A percentile compares a stretch with the other conserved stretches of the same genome.
Evolutionary conservation across 2,888 invertebrate genomes (phyloP).

Genomic region (Parnassius smintheus): DNA sequence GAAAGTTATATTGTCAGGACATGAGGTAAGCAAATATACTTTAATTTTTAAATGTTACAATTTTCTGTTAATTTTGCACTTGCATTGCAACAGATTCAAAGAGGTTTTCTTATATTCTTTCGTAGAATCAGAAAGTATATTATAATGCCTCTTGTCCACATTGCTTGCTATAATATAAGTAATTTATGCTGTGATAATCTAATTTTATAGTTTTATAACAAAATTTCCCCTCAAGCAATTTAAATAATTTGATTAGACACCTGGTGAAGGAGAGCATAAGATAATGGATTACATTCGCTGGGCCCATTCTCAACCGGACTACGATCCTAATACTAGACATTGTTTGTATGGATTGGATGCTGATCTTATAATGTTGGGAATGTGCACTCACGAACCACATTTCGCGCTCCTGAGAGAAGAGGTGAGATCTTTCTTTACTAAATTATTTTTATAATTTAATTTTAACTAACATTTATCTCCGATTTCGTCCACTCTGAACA

Average conservation of each 20-base stretch:
- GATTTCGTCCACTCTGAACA: no score
- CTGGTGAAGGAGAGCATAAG: conserved; percentile 99
- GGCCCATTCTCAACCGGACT: conserved; percentile 90
- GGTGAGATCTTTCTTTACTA: conserved; percentile 63
- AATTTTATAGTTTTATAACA: no score
- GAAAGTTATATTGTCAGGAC: conserved; percentile 93
- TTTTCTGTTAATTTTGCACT: not conserved
- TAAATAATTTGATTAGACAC: conserved; percentile 80
- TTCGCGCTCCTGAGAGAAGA: conserved; percentile 97
- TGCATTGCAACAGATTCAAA: no score
- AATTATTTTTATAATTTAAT: not conserved
- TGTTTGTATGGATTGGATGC: conserved; percentile 98
- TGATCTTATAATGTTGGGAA: conserved; percentile 97
- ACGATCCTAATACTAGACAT: conserved; percentile 95
- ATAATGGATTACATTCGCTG: conserved; percentile 99
- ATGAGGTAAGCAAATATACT: conserved; percentile 84
- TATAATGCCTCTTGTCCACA: no score
- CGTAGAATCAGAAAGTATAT: no score
- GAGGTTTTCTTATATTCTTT: no score
- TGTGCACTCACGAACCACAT: conserved; percentile 97
- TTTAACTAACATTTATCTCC: no score
- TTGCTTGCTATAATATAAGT: no score
- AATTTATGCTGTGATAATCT: no score
- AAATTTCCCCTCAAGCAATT: no score
- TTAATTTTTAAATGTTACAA: not conserved